phyloP scores from a whole-genome alignment of 2,888 invertebrate species.

The Perdita meconis region DNA sequence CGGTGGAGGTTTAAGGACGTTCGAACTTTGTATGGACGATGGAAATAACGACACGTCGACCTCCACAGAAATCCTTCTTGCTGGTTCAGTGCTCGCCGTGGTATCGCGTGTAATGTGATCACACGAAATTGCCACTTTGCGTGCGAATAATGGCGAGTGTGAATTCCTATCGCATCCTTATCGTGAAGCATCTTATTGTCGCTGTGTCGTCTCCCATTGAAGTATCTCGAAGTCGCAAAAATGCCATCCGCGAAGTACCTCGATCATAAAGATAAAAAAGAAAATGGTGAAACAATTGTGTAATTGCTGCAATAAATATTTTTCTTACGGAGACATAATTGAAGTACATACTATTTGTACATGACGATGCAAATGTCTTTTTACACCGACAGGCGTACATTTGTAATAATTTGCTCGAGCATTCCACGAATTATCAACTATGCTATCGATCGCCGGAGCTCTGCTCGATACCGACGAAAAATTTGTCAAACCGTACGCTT shows the following conservation, averaged over 20 bases:
- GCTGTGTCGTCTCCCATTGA: background rate
- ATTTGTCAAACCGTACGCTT: slow-evolving; percentile 14
- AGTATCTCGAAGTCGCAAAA: background rate
- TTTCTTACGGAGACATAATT: too few relatives aligned
- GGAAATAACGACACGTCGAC: slow-evolving; percentile 15
- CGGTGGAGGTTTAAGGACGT: slow-evolving; percentile 11
- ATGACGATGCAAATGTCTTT: too few relatives aligned
- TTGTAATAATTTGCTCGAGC: background rate
- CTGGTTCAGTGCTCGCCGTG: slow-evolving; percentile 12
- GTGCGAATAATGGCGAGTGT: slow-evolving; percentile 26
- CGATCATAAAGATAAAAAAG: background rate
- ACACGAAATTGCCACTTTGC: slow-evolving; percentile 7
- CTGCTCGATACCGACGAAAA: slow-evolving; percentile 2
- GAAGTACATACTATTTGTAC: too few relatives aligned
- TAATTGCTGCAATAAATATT: background rate
- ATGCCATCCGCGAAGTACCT: background rate
- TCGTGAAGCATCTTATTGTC: background rate
- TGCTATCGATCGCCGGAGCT: background rate
- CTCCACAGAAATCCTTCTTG: slow-evolving; percentile 11
- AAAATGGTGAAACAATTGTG: background rate
- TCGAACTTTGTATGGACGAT: slow-evolving; percentile 11
- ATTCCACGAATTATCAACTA: background rate
- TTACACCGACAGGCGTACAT: too few relatives aligned
- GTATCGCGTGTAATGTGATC: slow-evolving; percentile 24
- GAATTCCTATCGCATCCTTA: slow-evolving; percentile 16